These are phyloP conservation scores for Chalcis sispes DNA, from an alignment of 2,888 invertebrate genomes.

Conservation along the genomic window DNA sequence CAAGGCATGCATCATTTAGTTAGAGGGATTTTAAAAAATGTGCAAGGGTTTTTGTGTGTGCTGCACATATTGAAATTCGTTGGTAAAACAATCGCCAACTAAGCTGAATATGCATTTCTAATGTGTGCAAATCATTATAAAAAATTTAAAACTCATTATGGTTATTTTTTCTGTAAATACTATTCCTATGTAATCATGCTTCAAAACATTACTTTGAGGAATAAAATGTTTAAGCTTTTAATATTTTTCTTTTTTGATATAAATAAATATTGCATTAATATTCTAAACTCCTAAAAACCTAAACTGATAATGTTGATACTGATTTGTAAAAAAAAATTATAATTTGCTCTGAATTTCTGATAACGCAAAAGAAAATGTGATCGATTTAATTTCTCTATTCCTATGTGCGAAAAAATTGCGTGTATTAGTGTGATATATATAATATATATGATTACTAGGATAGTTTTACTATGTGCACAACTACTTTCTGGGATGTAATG, in stretches of 20 bases:
- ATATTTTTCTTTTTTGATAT: constrained; percentile 28
- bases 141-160: constrained; percentile 37
- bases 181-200: constrained; percentile 46
- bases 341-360: too few species aligned
- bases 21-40: constrained; percentile 44
- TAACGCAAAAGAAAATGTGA: constrained; percentile 45
- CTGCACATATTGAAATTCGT: constrained; percentile 53
- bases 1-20: constrained; percentile 62
- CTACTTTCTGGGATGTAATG: constrained; percentile 48
- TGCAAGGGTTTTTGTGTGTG: constrained; percentile 57
- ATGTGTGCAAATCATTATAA: constrained; percentile 54
- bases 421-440: constrained; percentile 47
- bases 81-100: constrained; percentile 49
- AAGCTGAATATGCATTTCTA: constrained; percentile 57
- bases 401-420: constrained; percentile 45
- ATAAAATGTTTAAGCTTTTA: constrained; percentile 26
- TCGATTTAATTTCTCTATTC: constrained; percentile 39
- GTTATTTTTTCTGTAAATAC: constrained; percentile 29
- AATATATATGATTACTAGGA: constrained; percentile 37
- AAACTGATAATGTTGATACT: too few species aligned
- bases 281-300: constrained; percentile 37
- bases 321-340: too few species aligned
- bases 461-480: constrained; percentile 52
- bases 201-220: constrained; percentile 30
- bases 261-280: constrained; percentile 44